Base-by-base conservation (phyloP, 2,113 vertebrate species). In the Campylorhamphus procurvoides region DNA sequence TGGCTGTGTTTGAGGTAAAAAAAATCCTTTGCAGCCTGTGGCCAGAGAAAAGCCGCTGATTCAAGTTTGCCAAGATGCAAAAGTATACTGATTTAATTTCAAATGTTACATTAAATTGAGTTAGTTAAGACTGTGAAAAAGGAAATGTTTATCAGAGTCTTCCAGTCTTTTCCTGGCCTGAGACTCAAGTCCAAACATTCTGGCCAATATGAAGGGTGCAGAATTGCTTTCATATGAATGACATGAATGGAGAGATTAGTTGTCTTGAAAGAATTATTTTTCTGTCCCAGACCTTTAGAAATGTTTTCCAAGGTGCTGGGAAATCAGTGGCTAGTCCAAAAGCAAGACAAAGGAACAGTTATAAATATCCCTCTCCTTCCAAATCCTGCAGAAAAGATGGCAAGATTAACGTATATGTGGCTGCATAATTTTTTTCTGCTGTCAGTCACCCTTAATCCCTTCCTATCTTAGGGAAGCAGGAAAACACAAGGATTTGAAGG, bases 401-500 rank as follows among this genome's bases (percentile, higher is more conserved):
- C 64, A 87, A 96, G 90, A 96, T 94, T 96, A 94, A 93, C 90
- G 74, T 86, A 89, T 50, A 95, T 88, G 94, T 69, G 78, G 50
- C 87, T 74, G 93, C 72, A 89, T 92, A 77, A 35, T 85, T 90
- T 95, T 92, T 90, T 84, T 67, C 72, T 90, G 73, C 93, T 90
- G 83, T 93, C 90, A 97, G 68, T 94, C 94, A 93, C 56, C 40
- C 83, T 88, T 94, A 92, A 94, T 96, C 92, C 95, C 64, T 92
- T 94, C 93, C 93, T 95, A 88, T 94, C 44, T 92, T 92, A 60
- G 52, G 69, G 60, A 92, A 52, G 50, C 94, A 95, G 76, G 85
- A 94, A 95, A 92, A 96, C 59, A 85, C 67, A 85, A 80, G 92
- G 83, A 87, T 86, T 96, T 96, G 93, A 90, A 94, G 89, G 68